Conservation (phyloP, 2,113 vertebrate genomes). For the Brachyistius frenatus region DNA sequence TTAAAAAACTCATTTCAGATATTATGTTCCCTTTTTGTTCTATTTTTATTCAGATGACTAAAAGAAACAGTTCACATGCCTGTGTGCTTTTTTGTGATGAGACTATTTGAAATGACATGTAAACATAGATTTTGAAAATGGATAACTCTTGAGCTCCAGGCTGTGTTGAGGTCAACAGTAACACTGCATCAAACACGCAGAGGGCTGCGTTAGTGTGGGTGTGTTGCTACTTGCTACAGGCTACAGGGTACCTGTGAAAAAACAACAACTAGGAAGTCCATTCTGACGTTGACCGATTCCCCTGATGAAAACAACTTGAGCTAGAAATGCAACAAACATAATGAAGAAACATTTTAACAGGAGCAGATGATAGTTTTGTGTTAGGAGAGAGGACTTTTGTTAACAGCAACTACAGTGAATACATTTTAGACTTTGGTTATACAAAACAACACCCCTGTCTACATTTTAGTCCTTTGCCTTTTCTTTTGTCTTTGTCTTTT, state of each 20-base stretch:
- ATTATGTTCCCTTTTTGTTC: neutral
- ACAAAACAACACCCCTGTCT: neutral
- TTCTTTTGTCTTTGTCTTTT: neutral
- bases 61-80: neutral
- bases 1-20: neutral
- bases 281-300: conserved; percentile 5
- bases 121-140: neutral
- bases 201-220: conserved; percentile 25
- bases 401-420: neutral
- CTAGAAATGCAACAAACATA: neutral
- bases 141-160: neutral
- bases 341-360: conserved; percentile 6
- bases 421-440: neutral
- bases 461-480: neutral
- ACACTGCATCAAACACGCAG: conserved; percentile 16
- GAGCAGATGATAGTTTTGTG: neutral
- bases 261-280: conserved; percentile 21
- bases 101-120: conserved; percentile 7
- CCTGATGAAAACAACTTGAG: neutral
- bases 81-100: neutral
- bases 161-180: conserved; percentile 24
- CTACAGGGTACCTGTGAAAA: conserved; percentile 7
- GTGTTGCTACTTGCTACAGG: conserved; percentile 34
- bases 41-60: neutral
- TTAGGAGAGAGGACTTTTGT: neutral